Evolutionary conservation across 2,888 invertebrate species (phyloP).

Genomic region (Lordiphosa andalusiaca): DNA sequence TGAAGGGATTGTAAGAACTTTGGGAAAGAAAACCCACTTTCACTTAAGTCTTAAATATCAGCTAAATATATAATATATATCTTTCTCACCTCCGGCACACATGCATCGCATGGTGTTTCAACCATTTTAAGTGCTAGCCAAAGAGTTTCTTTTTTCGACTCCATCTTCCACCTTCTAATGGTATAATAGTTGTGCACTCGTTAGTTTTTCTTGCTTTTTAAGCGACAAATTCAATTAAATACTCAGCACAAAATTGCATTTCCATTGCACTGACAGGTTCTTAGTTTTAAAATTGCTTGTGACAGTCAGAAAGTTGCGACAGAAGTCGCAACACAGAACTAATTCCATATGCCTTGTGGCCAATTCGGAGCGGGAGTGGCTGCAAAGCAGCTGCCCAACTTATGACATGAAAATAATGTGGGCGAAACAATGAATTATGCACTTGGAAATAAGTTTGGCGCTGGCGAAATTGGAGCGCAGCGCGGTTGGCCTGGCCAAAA

Average conservation of each 20-base stretch:
- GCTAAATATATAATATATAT: slow-evolving; percentile 4
- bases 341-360: slow-evolving; percentile 71
- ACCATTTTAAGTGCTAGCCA: background rate
- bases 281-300: slow-evolving; percentile 45
- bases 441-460: slow-evolving; percentile 70
- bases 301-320: slow-evolving; percentile 46
- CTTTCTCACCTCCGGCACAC: background rate
- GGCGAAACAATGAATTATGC: slow-evolving; percentile 75
- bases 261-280: slow-evolving; percentile 40
- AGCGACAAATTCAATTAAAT: slow-evolving; percentile 60
- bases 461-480: slow-evolving; percentile 57
- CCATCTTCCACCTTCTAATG: slow-evolving; percentile 12
- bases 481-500: slow-evolving; percentile 37
- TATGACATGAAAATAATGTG: slow-evolving; percentile 74
- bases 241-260: slow-evolving; percentile 40
- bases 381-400: slow-evolving; percentile 47
- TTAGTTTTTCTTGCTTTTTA: slow-evolving; percentile 10
- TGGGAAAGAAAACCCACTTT: no score
- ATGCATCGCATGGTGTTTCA: background rate
- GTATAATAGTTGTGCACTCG: slow-evolving; percentile 7
- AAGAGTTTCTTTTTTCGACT: background rate
- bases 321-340: slow-evolving; percentile 46
- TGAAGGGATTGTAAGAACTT: no score
- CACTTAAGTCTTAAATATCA: background rate
- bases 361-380: slow-evolving; percentile 32